A percentile compares a stretch with the other conserved stretches of the same genome.
phyloP scores from a whole-genome alignment of 2,113 vertebrate species.

The Sterna hirundo region DNA sequence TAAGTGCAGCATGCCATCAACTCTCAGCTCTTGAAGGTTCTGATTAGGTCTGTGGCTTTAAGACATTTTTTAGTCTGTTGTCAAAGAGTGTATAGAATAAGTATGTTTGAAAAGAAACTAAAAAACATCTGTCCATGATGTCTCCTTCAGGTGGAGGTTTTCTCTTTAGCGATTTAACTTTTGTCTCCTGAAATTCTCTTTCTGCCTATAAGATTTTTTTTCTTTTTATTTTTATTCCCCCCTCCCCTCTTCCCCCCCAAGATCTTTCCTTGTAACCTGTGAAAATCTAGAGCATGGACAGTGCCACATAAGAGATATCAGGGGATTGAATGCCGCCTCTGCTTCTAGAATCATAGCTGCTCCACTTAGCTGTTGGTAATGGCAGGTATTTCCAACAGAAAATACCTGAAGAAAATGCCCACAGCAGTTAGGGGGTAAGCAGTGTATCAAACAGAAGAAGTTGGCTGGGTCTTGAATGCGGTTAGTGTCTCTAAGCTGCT shows the following conservation, averaged over 20 bases:
- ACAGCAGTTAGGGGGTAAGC: neutral
- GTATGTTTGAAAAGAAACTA: neutral
- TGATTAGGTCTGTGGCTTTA: neutral
- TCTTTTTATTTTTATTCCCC: too few relatives aligned
- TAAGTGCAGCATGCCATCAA: constrained; percentile 19
- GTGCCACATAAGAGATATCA: neutral
- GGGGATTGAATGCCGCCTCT: neutral
- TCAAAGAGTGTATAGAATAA: neutral
- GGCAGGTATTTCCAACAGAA: neutral
- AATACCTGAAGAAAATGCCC: neutral
- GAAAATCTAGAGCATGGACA: neutral
- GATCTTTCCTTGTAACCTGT: neutral
- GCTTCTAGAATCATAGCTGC: neutral
- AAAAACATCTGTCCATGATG: neutral
- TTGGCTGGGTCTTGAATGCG: neutral
- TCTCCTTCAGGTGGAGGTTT: neutral
- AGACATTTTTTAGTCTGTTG: neutral
- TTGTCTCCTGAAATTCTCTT: neutral
- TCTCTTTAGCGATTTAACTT: neutral
- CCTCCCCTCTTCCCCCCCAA: too few relatives aligned
- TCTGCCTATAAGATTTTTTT: neutral
- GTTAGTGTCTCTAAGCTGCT: neutral
- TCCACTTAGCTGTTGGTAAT: neutral
- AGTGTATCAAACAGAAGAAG: neutral
- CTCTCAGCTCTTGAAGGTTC: neutral